These are phyloP conservation scores for Euschistus heros DNA, from an alignment of 1,140 invertebrate genomes.

Conservation along the genomic window DNA sequence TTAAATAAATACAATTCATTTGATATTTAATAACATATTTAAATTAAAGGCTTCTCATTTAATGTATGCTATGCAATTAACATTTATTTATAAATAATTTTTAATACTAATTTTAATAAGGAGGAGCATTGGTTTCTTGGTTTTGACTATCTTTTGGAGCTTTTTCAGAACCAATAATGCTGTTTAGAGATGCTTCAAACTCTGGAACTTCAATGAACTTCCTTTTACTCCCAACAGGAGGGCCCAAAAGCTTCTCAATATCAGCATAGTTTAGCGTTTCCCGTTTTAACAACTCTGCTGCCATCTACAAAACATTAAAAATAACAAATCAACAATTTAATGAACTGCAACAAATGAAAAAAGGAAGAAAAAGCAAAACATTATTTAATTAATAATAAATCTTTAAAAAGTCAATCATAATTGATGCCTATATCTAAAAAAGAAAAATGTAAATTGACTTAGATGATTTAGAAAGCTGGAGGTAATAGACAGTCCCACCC, in stretches of 20 bases:
- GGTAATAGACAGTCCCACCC: too few species aligned
- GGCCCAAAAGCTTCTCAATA: slow-evolving; percentile 77
- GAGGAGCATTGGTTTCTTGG: too few species aligned
- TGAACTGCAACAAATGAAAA: background rate
- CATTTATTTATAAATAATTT: too few species aligned
- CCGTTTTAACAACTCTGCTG: slow-evolving; percentile 70
- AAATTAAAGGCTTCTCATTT: too few species aligned
- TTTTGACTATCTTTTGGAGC: too few species aligned
- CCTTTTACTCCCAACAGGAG: slow-evolving; percentile 74
- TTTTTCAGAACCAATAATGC: background rate
- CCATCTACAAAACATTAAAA: slow-evolving; percentile 50
- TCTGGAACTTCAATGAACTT: slow-evolving; percentile 62
- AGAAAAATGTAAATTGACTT: background rate
- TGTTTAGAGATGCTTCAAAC: slow-evolving; percentile 45
- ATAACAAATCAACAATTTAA: background rate
- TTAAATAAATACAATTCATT: too few species aligned
- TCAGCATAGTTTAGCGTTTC: slow-evolving; percentile 90
- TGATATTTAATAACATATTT: too few species aligned
- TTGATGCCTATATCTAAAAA: background rate
- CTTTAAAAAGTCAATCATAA: background rate
- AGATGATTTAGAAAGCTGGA: background rate
- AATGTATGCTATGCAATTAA: too few species aligned
- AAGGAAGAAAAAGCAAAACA: background rate
- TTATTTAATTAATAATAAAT: background rate
- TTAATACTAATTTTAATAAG: too few species aligned